phyloP scores from a whole-genome alignment of 2,888 invertebrate species.

The Drosophila aldrichi region DNA sequence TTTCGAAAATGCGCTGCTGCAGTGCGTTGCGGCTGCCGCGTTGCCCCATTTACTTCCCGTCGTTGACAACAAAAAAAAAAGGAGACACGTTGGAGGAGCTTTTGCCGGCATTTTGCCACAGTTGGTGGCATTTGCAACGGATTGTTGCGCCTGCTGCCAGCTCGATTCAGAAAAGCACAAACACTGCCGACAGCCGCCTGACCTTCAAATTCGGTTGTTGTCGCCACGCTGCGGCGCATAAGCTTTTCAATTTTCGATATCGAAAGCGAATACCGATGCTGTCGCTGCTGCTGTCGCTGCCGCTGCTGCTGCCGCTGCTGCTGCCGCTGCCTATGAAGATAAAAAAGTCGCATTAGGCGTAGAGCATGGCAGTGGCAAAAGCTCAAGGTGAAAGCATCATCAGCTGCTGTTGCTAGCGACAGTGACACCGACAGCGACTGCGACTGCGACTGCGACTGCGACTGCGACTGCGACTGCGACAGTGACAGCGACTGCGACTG shows the following conservation, averaged over 20 bases:
- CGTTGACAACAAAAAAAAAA: conserved; percentile 6
- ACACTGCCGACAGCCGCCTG: conserved; percentile 26
- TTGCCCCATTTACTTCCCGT: conserved; percentile 62
- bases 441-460: conserved; percentile 23
- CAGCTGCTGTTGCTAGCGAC: conserved; percentile 15
- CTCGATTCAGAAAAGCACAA: conserved; percentile 25
- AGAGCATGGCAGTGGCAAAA: conserved; percentile 35
- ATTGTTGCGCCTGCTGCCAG: conserved; percentile 50
- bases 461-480: conserved; percentile 11
- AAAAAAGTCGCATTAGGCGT: conserved; percentile 43
- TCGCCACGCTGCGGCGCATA: conserved; percentile 29
- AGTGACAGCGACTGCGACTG: conserved; percentile 46
- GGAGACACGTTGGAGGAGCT: conserved; percentile 36
- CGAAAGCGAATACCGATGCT: conserved; percentile 37
- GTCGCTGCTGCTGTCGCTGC: neutral
- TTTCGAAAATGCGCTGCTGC: conserved; percentile 69
- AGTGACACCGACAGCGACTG: conserved; percentile 5
- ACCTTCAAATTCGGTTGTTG: conserved; percentile 50
- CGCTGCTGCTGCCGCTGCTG: conserved; percentile 2
- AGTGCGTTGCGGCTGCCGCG: conserved; percentile 49
- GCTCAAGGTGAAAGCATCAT: conserved; percentile 77
- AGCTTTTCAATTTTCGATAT: conserved; percentile 64
- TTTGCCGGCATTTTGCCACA: conserved; percentile 58
- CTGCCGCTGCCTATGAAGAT: conserved; percentile 25
- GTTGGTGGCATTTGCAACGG: conserved; percentile 30